These are phyloP conservation scores for Euclidia mi DNA, from an alignment of 2,888 invertebrate species.

Conservation along the genomic window DNA sequence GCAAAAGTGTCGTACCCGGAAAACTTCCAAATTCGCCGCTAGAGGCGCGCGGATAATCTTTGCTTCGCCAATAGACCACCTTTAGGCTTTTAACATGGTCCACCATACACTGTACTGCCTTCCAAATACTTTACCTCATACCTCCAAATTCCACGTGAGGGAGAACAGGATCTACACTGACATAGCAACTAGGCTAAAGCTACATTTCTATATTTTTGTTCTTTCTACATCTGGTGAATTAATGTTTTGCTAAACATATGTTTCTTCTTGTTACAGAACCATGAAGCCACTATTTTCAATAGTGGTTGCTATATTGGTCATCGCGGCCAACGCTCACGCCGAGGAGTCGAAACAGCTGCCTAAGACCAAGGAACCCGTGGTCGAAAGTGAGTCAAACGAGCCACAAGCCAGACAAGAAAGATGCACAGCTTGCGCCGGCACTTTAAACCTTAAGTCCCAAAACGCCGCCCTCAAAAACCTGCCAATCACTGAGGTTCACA, in stretches of 20 bases:
- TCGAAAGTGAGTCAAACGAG: conserved; percentile 75
- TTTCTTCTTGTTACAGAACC: conserved; percentile 77
- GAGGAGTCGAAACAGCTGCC: conserved; percentile 76
- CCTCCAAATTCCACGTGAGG: too few relatives aligned
- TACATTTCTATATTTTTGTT: conserved; percentile 2
- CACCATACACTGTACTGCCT: too few relatives aligned
- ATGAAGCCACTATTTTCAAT: conserved; percentile 85
- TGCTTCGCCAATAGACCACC: too few relatives aligned
- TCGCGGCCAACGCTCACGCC: conserved; percentile 73
- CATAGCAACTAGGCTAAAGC: too few relatives aligned
- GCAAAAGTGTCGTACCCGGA: too few relatives aligned
- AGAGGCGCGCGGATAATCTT: too few relatives aligned
- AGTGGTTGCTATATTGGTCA: conserved; percentile 80
- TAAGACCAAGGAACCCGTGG: conserved; percentile 68
- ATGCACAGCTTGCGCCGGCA: conserved; percentile 74
- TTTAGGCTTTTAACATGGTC: too few relatives aligned
- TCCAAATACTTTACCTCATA: too few relatives aligned
- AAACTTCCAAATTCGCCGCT: too few relatives aligned
- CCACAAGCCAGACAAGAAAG: conserved; percentile 75
- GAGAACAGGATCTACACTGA: too few relatives aligned
- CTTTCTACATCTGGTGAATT: neutral
- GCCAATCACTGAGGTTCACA: conserved; percentile 77
- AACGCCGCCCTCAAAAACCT: conserved; percentile 73
- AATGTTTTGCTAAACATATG: too few relatives aligned
- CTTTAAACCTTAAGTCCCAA: conserved; percentile 68